Evolutionary conservation across 2,797 vertebrate species (phyloP).

Genomic region (Remorina albescens): DNA sequence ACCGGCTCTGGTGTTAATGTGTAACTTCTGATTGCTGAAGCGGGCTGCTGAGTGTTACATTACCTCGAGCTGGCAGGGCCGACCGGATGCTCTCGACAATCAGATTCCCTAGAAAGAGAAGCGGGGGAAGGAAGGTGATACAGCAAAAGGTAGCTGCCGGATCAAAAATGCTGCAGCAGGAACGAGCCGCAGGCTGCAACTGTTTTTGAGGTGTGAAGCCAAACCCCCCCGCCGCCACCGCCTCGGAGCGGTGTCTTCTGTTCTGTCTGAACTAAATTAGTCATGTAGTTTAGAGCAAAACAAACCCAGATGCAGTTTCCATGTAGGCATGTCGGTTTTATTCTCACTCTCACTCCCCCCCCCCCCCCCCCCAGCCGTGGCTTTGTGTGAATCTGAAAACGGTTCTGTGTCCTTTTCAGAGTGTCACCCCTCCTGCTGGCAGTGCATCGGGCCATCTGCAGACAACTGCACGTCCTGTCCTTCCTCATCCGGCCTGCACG

Average conservation of each 20-base stretch:
- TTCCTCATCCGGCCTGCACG: conserved; percentile 73
- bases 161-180: not conserved
- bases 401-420: conserved; percentile 67
- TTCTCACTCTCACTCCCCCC: too few relatives aligned
- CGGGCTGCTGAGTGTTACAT: conserved; percentile 38
- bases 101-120: not conserved
- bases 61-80: conserved; percentile 24
- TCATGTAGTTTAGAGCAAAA: not conserved
- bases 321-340: too few relatives aligned
- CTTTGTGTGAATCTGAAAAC: not conserved
- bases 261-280: not conserved
- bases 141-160: not conserved
- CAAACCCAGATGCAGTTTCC: not conserved
- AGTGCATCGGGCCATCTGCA: conserved; percentile 81
- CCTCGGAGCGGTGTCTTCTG: too few relatives aligned
- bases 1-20: conserved; percentile 17
- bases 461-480: conserved; percentile 87
- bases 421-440: conserved; percentile 89
- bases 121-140: conserved; percentile 6
- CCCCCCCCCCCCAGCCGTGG: too few relatives aligned
- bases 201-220: not conserved
- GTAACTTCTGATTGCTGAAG: conserved; percentile 40
- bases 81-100: conserved; percentile 16
- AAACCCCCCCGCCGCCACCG: not conserved
- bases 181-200: not conserved